A percentile compares a stretch with the other conserved stretches of the same genome.
Conservation (phyloP, 2,113 vertebrate genomes). For the Amazona guildingii region DNA sequence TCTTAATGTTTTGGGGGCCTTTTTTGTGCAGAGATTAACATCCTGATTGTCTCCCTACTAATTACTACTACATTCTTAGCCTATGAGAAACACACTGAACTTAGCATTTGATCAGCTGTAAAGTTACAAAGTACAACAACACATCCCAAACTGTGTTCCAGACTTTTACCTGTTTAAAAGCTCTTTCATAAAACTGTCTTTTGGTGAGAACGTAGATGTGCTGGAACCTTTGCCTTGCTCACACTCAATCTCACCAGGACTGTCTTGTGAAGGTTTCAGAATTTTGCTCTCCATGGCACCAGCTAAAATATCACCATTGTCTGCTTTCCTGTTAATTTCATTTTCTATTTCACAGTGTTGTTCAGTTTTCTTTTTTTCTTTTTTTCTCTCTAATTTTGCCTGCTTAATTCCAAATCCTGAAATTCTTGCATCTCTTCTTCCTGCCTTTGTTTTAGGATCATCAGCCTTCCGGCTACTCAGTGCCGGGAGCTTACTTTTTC, state of each 20-base stretch:
- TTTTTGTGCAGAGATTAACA: not conserved
- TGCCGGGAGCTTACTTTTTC: conserved; percentile 87
- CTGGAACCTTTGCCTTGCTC: conserved; percentile 43
- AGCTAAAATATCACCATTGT: conserved; percentile 61
- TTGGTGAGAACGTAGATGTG: conserved; percentile 70
- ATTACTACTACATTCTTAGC: not conserved
- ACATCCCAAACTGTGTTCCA: not conserved
- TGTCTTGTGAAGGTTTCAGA: conserved; percentile 16
- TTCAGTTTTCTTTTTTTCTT: conserved; percentile 85
- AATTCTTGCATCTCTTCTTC: conserved; percentile 86
- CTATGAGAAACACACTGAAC: not conserved
- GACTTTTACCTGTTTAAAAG: conserved; percentile 84
- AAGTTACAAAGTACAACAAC: not conserved
- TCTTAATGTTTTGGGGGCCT: not conserved
- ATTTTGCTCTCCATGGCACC: conserved; percentile 35
- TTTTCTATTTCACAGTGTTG: conserved; percentile 72
- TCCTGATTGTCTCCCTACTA: not conserved
- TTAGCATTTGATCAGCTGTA: not conserved
- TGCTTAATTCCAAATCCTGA: conserved; percentile 83
- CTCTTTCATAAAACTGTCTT: conserved; percentile 86
- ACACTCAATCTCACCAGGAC: not conserved
- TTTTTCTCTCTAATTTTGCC: conserved; percentile 83
- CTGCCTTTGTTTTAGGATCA: conserved; percentile 80
- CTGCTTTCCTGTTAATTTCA: conserved; percentile 62
- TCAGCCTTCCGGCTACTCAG: conserved; percentile 82